Evolutionary conservation across 2,797 vertebrate genomes (phyloP), one percentile per base, ranked within the genome.

Genomic region (Taenioides sp.): DNA sequence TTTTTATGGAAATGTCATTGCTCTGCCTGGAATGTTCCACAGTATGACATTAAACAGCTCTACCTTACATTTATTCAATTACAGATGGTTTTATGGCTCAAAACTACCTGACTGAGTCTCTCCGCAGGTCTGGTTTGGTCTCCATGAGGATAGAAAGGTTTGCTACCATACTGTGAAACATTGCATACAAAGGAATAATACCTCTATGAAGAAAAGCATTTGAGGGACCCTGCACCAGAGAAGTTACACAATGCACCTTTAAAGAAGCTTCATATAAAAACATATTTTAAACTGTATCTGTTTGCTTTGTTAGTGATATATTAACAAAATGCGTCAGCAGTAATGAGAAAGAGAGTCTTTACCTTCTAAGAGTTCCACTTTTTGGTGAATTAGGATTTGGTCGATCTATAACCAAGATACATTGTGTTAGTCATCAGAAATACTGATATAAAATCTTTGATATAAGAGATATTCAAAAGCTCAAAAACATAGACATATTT

Each of bases 371-470:
- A 94, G 87, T 72, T 96, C 95, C 40, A 95, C 88, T 85, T 95
- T 96, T 84, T 97, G 96, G 75, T 96, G 96, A 81, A 97, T 95
- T 73, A 97, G 89, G 72, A 97, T 82, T 84, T 97, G 96, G 86
- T 97, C 96, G 25, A 96, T 91, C 96, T 97, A 76, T 75, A 87
- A 82, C 0, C 70, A 74, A 75, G 3, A 6, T 61, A 72, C 17
- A 22, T 4, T 22, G 18, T 18, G 28, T 47, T 0, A 59, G 57
- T 59, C 14, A 18, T 11, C 10, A 22, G 5, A 34, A 20, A 7
- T 62, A 62, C 22, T 23, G 12, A 11, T 23, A 23, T 22, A 2
- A 55, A 2, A 20, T n/a, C 20, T 52, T 54, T 54, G 7, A 55
- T 22, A 55, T 9, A 55, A 55, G 7, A 22, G n/a, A 9, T 17